Base-by-base conservation (phyloP, 2,113 vertebrate genomes). In the Salminus brasiliensis region DNA sequence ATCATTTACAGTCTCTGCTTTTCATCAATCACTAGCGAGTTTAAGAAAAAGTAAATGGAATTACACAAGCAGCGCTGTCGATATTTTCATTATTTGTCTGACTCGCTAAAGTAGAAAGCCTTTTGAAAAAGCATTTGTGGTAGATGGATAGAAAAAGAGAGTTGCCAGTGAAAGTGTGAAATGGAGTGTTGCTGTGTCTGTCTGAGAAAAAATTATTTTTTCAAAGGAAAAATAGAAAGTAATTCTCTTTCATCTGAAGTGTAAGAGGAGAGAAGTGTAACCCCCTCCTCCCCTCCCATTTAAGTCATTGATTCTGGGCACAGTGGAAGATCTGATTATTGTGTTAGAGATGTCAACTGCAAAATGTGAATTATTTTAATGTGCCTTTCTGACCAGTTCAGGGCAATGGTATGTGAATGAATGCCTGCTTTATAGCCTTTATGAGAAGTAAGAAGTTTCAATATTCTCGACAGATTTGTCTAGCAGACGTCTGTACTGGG, bases 401-500 rank as follows among this genome's bases (percentile, higher is more conserved):
- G 2, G 11, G 47, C 25, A 23, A 23, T 18, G 23, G 16, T 60
- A 18, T n/a, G 10, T 16, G 27, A 60, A 49, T 63, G 27, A 52
- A 16, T 66, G n/a, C 18, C 11, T 69, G 30, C 47, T n/a, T n/a
- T n/a, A n/a, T n/a, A n/a, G n/a, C n/a, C n/a, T n/a, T n/a, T n/a
- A n/a, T n/a, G n/a, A n/a, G n/a, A n/a, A n/a, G n/a, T n/a, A n/a
- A n/a, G n/a, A n/a, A 9, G n/a, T 18, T 21, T 55, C 23, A 41
- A 30, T 83, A 78, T 88, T 86, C 79, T 70, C 81, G 62, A 76
- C 91, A 99, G 98, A 99, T 91, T 89, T 99, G 89, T 93, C 96
- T 87, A 97, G 92, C 90, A 94, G 95, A 80, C 96, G 96, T 84
- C 90, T 99, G 13, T 99, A 99, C 88, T 99, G 98, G 98, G 96